These are phyloP conservation scores for Macrobrachium rosenbergii DNA, from an alignment of 1,140 invertebrate genomes.

Conservation along the genomic window DNA sequence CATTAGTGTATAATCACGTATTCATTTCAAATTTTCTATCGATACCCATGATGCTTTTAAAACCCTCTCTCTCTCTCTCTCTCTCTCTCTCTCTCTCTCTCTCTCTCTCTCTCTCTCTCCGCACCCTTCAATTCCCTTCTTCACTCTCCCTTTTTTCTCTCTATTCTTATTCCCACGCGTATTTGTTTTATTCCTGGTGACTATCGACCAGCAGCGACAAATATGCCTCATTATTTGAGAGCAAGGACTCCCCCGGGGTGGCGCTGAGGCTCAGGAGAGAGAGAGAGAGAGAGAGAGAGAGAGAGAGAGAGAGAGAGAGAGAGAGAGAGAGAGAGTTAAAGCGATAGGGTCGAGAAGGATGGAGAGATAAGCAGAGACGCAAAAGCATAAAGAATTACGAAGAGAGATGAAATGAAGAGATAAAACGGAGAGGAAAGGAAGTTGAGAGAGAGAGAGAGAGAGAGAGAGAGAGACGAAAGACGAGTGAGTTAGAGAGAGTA, in stretches of 20 bases:
- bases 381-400: not conserved
- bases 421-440: not conserved
- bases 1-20: too few species aligned
- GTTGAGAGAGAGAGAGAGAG: not conserved
- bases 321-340: not conserved
- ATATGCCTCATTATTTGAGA: not conserved
- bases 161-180: not conserved
- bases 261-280: not conserved
- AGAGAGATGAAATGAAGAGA: too few species aligned
- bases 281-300: not conserved
- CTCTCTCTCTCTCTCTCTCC: not conserved
- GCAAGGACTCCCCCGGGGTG: not conserved
- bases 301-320: too few species aligned
- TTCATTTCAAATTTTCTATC: too few species aligned
- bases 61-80: not conserved
- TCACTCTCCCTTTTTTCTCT: not conserved
- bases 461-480: not conserved
- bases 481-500: too few species aligned
- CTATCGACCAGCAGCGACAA: not conserved
- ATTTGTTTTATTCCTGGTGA: not conserved
- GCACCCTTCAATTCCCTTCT: not conserved
- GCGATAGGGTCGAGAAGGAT: not conserved
- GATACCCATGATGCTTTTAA: too few species aligned
- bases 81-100: not conserved
- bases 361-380: not conserved